phyloP scores from a whole-genome alignment of 1,140 invertebrate species.

The Frieseomelitta varia region DNA sequence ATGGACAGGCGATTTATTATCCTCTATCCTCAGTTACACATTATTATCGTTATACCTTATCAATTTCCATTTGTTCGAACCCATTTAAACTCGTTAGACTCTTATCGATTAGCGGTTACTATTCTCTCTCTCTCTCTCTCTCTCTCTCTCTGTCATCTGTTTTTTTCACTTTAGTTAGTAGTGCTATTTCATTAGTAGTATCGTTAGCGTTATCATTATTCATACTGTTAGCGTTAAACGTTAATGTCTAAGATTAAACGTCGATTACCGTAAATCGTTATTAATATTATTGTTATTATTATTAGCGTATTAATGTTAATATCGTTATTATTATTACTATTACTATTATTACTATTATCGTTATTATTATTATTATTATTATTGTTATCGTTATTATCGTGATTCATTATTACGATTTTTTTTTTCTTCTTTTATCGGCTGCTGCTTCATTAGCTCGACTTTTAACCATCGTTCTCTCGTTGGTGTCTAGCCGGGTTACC shows the following conservation, averaged over 20 bases:
- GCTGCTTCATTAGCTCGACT: conserved; percentile 7
- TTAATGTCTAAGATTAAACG: not conserved
- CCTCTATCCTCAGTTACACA: conserved; percentile 28
- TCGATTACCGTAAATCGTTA: conserved; percentile 36
- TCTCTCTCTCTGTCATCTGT: not conserved
- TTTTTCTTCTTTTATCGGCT: not conserved
- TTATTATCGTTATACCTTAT: conserved; percentile 31
- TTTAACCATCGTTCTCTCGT: not conserved
- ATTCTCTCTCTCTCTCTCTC: too few species aligned
- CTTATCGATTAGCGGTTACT: too few species aligned
- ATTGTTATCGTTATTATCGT: conserved; percentile 44
- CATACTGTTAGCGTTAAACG: conserved; percentile 12
- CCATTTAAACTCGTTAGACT: too few species aligned
- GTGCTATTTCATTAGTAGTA: conserved; percentile 40
- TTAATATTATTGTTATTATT: not conserved
- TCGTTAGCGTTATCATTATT: conserved; percentile 28
- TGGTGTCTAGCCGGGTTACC: not conserved
- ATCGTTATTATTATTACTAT: conserved; percentile 40
- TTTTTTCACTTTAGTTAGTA: conserved; percentile 20
- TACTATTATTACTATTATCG: not conserved
- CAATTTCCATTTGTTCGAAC: too few species aligned
- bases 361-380: conserved; percentile 36
- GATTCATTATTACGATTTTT: conserved; percentile 33
- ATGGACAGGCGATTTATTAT: conserved; percentile 26
- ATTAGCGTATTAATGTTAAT: not conserved